phyloP scores from a whole-genome alignment of 2,888 invertebrate genomes.

The Eurytoma adleriae region DNA sequence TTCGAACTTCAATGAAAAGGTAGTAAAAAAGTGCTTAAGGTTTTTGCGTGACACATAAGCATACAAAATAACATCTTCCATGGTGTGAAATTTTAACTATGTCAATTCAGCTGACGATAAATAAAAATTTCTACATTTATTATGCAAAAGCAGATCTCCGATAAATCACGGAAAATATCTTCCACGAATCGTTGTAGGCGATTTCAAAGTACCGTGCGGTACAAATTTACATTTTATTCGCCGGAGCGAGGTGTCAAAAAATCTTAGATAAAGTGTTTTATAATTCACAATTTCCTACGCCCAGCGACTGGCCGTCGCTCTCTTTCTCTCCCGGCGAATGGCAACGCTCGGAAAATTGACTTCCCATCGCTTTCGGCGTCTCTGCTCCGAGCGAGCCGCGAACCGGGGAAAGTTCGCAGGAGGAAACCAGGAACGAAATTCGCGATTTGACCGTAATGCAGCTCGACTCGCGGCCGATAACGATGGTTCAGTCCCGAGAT shows the following conservation, averaged over 20 bases:
- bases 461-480: slow-evolving; percentile 32
- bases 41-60: no score
- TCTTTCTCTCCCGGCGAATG: background rate
- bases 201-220: background rate
- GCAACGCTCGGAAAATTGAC: slow-evolving; percentile 38
- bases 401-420: slow-evolving; percentile 46
- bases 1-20: no score
- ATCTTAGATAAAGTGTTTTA: slow-evolving; percentile 33
- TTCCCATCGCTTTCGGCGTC: slow-evolving; percentile 30
- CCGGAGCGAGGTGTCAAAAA: slow-evolving; percentile 25
- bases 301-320: background rate
- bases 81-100: no score
- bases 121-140: slow-evolving; percentile 16
- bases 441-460: background rate
- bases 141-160: background rate
- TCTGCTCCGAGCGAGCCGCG: background rate
- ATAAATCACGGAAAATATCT: slow-evolving; percentile 34
- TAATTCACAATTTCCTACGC: slow-evolving; percentile 27
- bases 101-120: background rate
- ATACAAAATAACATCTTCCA: no score
- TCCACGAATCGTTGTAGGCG: slow-evolving; percentile 9
- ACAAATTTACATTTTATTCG: slow-evolving; percentile 29
- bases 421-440: slow-evolving; percentile 3
- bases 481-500: slow-evolving; percentile 51
- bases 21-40: no score